Base-by-base conservation (phyloP, 1,140 invertebrate genomes). In the Procambarus virginalis region DNA sequence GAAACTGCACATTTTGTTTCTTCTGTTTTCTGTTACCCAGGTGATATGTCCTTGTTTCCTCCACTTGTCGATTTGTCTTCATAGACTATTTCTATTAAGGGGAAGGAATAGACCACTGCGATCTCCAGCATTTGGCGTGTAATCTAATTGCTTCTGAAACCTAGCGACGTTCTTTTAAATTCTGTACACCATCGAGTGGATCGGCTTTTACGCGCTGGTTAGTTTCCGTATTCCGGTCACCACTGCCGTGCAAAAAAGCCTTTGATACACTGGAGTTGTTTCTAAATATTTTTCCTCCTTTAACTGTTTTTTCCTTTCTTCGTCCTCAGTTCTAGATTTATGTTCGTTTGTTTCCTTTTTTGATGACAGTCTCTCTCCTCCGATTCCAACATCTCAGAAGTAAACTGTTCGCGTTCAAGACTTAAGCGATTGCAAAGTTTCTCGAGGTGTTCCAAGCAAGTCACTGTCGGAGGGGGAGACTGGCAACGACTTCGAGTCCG, bases 361-460 rank as follows among this genome's bases (percentile, higher is more conserved):
- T 22, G 10, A 6, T 34, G n/a, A 73, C 20, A 8, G 22, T 79
- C n/a, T n/a, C n/a, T n/a, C n/a, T 46, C 20, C 20, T 17, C 79
- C 22, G 83, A 8, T 17, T 22, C 12, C 4, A 49, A 20, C 14
- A 73, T 14, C 49, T 34, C 68, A 48, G 22, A 46, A 45, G 34
- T 46, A 17, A 22, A 14, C 34, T 58, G 60, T 3, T 81, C 79
- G 9, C 55, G 64, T 49, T 88, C 86, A 0, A 58, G 81, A 70
- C 81, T 78, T 60, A 84, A 9, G n/a, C 82, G 22, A 14, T 51
- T 84, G 45, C 73, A 89, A 3, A 89, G 76, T 51, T 70, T 89
- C 51, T 89, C 88, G 4, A 89, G 88, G 64, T 77, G 84, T 34
- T 64, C 88, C 48, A 89, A 68, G 48, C 81, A 84, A 10, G 55